phyloP scores from a whole-genome alignment of 2,797 vertebrate species.

The Decapterus maruadsi region DNA sequence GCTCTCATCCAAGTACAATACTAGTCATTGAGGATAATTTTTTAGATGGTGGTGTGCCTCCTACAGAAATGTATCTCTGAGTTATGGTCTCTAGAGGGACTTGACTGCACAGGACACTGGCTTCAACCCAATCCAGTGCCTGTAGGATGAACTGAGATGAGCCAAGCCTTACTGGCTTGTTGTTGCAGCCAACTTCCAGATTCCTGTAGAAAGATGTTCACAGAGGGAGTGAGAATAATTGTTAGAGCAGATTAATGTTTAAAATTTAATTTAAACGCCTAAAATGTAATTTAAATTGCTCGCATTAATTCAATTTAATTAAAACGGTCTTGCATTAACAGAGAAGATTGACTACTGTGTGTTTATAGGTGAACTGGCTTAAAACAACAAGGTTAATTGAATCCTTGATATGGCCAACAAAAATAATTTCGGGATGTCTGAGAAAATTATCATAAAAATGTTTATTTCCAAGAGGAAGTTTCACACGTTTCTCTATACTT shows the following conservation, averaged over 20 bases:
- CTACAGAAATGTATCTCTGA: background rate
- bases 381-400: constrained; percentile 2
- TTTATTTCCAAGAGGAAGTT: background rate
- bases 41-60: background rate
- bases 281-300: background rate
- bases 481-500: constrained; percentile 10
- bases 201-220: background rate
- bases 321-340: background rate
- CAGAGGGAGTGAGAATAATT: background rate
- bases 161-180: background rate
- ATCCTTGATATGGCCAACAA: background rate
- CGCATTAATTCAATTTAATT: constrained; percentile 28
- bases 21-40: background rate
- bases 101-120: too few relatives aligned
- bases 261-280: too few relatives aligned
- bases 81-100: background rate
- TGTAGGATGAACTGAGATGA: background rate
- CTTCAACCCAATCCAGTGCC: background rate
- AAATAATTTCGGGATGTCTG: background rate
- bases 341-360: background rate
- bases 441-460: background rate
- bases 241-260: background rate
- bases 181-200: background rate
- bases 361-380: constrained; percentile 3
- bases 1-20: background rate